Base-by-base conservation (phyloP, 2,113 vertebrate genomes). In the Oplegnathus fasciatus region DNA sequence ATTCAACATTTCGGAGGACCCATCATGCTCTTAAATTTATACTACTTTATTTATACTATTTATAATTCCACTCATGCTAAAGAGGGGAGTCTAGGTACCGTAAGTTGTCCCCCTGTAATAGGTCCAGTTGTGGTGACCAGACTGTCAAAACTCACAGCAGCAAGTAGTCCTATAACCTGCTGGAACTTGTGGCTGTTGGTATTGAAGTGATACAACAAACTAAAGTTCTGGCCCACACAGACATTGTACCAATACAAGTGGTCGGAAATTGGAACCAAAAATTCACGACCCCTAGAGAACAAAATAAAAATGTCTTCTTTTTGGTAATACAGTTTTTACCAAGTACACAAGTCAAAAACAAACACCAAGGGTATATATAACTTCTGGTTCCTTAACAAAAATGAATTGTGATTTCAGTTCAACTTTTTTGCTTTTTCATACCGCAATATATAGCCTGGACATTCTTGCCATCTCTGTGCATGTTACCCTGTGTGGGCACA, bases 401-500 rank as follows among this genome's bases (percentile, higher is more conserved):
- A 48, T 48, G 17, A 42, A 42, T 58, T 14, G 18, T 20, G 4
- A 34, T 37, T 37, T 44, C 62, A 24, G 4, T 40, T 22, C 1
- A 4, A 37, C 17, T 17, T n/a, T 17, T 42, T 68, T 24, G 0
- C 17, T 55, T 81, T 60, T 83, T 42, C 14, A 80, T 8, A 28
- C 44, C 34, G 24, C 17, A 26, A 11, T 70, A 30, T 37, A 57
- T 24, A 42, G 34, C 44, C n/a, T 52, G n/a, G 54, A 68, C 64
- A 80, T 50, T 30, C 24, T 67, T 71, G 14, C 55, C 61, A 44
- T 52, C 9, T 46, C 9, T 69, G 30, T 80, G 50, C 57, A 61
- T 60, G 74, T 74, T 26, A 57, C 18, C 17, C 32, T 34, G 48
- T 70, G 37, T 77, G n/a, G 50, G 37, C 50, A 65, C 58, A 54